Percentiles rank a stretch among this genome's conserved stretches.
These are phyloP conservation scores for Mormyrus proboscirostris DNA, from an alignment of 2,797 vertebrate genomes.

Conservation along the genomic window DNA sequence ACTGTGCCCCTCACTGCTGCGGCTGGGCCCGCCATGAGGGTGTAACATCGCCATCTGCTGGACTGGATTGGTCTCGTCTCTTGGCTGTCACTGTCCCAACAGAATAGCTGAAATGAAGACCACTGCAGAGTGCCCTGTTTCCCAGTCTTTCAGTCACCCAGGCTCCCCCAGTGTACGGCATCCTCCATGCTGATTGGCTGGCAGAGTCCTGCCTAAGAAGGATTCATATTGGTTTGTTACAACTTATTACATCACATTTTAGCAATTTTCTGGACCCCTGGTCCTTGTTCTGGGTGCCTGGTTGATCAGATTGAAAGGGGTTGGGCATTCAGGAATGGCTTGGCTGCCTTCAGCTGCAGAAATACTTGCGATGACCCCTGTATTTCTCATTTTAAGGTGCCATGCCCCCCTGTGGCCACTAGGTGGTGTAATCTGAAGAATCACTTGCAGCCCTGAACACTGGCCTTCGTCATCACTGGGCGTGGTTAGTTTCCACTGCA, in stretches of 20 bases:
- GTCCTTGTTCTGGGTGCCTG: background rate
- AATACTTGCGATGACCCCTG: background rate
- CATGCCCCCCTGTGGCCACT: background rate
- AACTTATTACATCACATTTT: background rate
- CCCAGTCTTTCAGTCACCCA: constrained; percentile 14
- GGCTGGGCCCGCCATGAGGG: constrained; percentile 74
- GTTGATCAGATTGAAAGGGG: background rate
- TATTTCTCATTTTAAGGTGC: background rate
- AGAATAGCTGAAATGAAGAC: background rate
- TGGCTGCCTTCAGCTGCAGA: constrained; percentile 6
- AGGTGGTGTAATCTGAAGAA: background rate
- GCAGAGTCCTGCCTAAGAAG: background rate
- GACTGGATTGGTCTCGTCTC: background rate
- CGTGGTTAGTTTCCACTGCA: background rate
- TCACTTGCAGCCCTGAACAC: background rate
- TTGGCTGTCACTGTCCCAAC: background rate
- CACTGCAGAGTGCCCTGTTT: background rate
- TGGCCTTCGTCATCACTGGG: background rate
- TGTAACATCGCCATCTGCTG: constrained; percentile 55
- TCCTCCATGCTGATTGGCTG: background rate
- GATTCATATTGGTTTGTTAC: background rate
- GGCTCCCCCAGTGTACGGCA: constrained; percentile 14
- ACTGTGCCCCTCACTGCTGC: constrained; percentile 84
- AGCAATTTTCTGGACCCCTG: background rate
- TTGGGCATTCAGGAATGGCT: constrained; percentile 14